Base-by-base conservation (phyloP, 2,113 vertebrate genomes). In the Mixornis gularis region DNA sequence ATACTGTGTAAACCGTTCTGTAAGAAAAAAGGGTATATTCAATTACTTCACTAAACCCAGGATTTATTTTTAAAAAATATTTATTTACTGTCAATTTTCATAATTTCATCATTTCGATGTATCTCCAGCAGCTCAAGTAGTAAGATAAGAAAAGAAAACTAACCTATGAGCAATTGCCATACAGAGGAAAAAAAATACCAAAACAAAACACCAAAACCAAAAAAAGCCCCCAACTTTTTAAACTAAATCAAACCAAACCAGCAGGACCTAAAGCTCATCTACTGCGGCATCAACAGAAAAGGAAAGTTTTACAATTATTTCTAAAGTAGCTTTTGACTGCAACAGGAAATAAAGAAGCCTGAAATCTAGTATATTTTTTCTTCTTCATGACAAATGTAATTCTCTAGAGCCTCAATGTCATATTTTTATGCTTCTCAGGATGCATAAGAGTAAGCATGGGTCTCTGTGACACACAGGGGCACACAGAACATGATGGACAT, bases 1-100 rank as follows among this genome's bases (percentile, higher is more conserved):
- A 82, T 99, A 99, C 79, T 98, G 98, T 38, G 99, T 98, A 96
- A 99, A 99, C 34, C 98, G 98, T 68, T 99, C 99, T 99, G 98
- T 51, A 91, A 96, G 43, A 85, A 88, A 90, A 82, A 87, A 82
- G 34, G 3, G 11, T 10, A 76, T 12, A 73, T 63, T 92, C 43
- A 76, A 41, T 89, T 77, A 87, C 38, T 81, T 65, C 4, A 8
- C 18, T 79, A 85, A 72, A 89, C 7, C 1, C 49, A 79, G 7
- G 20, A 71, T 14, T 59, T 52, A 7, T 53, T 71, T 63, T 59
- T 6, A 1, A 26, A 64, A 65, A 51, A 43, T 52, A 51, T 29
- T 78, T 38, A 74, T 53, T 30, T 76, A 65, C 20, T 48, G 17
- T 43, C 21, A 51, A 2, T 84, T 88, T 85, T 69, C 15, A 74